A percentile compares a stretch with the other conserved stretches of the same genome.
Conservation (phyloP, 2,113 vertebrate species). For the Herpetotheres cachinnans region DNA sequence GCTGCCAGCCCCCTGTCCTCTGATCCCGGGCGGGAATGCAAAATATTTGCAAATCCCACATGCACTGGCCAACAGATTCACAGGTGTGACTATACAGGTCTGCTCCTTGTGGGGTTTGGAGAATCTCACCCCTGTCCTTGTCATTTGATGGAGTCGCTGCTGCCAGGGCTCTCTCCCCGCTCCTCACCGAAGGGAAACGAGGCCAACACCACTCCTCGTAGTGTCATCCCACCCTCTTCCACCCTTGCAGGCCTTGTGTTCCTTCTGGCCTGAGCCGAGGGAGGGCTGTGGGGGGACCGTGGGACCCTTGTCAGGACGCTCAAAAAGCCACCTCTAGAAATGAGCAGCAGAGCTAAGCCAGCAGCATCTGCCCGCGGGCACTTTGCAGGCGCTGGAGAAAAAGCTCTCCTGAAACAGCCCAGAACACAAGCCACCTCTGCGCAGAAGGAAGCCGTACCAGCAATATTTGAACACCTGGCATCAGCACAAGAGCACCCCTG, state of each 20-base stretch:
- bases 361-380: rapidly evolving
- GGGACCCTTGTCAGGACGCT: background rate
- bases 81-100: rapidly evolving
- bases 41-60: background rate
- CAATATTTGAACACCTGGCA: background rate
- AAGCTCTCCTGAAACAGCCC: background rate
- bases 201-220: background rate
- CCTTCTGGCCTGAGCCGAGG: background rate
- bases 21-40: background rate
- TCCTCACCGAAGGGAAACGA: background rate
- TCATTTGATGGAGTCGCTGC: rapidly evolving
- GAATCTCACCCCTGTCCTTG: rapidly evolving
- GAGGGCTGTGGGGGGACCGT: background rate
- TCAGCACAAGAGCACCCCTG: rapidly evolving
- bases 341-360: background rate
- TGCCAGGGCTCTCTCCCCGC: background rate
- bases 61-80: too few relatives aligned
- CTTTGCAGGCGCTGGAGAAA: background rate
- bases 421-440: background rate
- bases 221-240: background rate
- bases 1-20: rapidly evolving
- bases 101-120: background rate
- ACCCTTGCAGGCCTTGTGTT: background rate
- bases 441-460: background rate
- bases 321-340: background rate